A percentile compares a stretch with the other conserved stretches of the same genome.
phyloP scores from a whole-genome alignment of 2,888 invertebrate species.

The Timema cristinae region DNA sequence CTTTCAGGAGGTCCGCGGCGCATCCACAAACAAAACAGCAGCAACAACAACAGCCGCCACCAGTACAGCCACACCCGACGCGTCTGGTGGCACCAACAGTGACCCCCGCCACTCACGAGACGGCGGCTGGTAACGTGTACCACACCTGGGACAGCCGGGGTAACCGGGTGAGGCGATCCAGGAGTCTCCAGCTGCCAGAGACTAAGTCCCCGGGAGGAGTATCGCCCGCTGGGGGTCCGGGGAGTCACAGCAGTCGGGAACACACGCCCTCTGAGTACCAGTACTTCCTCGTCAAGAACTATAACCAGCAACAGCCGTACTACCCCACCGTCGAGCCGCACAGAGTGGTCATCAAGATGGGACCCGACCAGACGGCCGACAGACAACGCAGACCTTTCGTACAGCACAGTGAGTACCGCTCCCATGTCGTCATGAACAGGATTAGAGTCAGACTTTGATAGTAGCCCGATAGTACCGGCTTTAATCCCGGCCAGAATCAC shows the following conservation, averaged over 20 bases:
- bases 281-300: constrained; percentile 38
- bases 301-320: constrained; percentile 18
- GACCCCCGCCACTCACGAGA: constrained; percentile 21
- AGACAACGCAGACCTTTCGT: constrained; percentile 39
- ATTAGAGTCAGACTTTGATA: too few relatives aligned
- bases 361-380: constrained; percentile 26
- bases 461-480: too few relatives aligned
- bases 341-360: constrained; percentile 44
- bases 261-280: constrained; percentile 29
- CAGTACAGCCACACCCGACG: constrained; percentile 31
- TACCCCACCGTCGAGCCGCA: constrained; percentile 37
- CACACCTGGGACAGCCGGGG: constrained; percentile 32
- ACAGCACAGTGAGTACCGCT: constrained; percentile 39
- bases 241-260: neutral
- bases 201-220: constrained; percentile 48
- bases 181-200: constrained; percentile 62
- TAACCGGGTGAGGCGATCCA: constrained; percentile 49
- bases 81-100: constrained; percentile 20
- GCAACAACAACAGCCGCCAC: constrained; percentile 24
- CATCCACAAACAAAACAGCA: constrained; percentile 20
- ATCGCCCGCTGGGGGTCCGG: constrained; percentile 36
- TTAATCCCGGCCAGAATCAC: too few relatives aligned
- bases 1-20: constrained; percentile 4
- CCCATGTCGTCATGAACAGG: too few relatives aligned
- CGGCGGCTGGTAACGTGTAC: too few relatives aligned